Evolutionary conservation across 1,140 invertebrate genomes (phyloP).

Genomic region (Lepidurus apus): DNA sequence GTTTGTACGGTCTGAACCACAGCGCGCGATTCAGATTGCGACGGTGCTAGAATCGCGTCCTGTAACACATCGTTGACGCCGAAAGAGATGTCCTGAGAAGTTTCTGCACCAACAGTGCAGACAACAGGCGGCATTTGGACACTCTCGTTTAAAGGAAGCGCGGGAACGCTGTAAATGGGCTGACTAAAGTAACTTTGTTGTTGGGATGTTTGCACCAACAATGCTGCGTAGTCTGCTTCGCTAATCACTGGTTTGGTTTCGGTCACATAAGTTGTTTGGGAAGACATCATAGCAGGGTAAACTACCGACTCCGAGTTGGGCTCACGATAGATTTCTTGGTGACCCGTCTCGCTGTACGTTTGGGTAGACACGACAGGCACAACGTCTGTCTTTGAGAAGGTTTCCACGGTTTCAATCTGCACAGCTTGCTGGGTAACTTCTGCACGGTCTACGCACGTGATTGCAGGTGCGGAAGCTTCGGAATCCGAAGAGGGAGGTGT

Average conservation of each 20-base stretch:
- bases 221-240: neutral
- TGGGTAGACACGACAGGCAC: neutral
- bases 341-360: neutral
- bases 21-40: neutral
- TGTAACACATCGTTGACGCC: neutral
- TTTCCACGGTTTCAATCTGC: neutral
- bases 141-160: neutral
- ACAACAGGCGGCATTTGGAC: neutral
- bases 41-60: neutral
- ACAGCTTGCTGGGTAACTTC: constrained; percentile 25
- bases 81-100: neutral
- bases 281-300: neutral
- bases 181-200: neutral
- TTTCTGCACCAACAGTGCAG: neutral
- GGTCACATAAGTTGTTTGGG: neutral
- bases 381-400: neutral
- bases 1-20: neutral
- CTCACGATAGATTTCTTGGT: neutral
- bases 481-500: constrained; percentile 4
- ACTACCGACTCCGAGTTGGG: neutral
- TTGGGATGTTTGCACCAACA: neutral
- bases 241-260: neutral
- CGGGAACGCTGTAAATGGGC: neutral
- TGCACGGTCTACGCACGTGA: neutral
- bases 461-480: neutral